Evolutionary conservation across 92 coral and sea anemone species (phyloP), one percentile per base, ranked within the genome.

Genomic region (Phenganax subtilis): DNA sequence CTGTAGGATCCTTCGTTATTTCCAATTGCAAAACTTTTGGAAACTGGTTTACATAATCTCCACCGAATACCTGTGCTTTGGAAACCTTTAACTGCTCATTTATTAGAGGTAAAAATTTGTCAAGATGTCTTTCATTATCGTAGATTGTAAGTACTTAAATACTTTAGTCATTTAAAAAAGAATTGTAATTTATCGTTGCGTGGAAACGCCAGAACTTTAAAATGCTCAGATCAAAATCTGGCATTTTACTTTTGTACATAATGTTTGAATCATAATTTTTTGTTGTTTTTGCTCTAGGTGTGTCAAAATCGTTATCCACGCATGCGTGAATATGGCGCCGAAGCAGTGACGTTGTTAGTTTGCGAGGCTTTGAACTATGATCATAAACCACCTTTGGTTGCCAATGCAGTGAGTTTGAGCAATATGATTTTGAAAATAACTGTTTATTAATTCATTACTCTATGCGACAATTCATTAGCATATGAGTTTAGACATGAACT

Each of bases 301-400:
- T 96, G 99, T 77, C 99, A 96, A 75, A 97, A 92, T 75, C 84
- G 97, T 58, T 96, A 92, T 51, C 63, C 85, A 14, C 93, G 93
- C 85, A 96, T 96, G 99, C 90, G 99, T 8, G 99, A 96, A 68
- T 96, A 97, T 93, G 99, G 99, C 16, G 99, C 99, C 10, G 99
- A 96, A 68, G 97, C 96, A 20, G 96, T 96, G 91, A 96, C 99
- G 75, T 86, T 96, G 84, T 77, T 96, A 75, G 97, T 96, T 51
- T 91, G 96, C 44, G 88, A 97, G 55, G 99, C 99, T 51, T 89
- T 96, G 85, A 90, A 89, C 78, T 89, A 86, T 72, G 93, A 91
- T 75, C 97, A 96, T 67, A 85, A 86, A 72, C 99, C 97, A 31
- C 97, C 99, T 12, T 85, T 96, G 54, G 90, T 89, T 14, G 91